Percentiles rank a stretch among this genome's conserved stretches.
Conservation (phyloP, 1,140 invertebrate genomes). For the Zaprionus africanus region DNA sequence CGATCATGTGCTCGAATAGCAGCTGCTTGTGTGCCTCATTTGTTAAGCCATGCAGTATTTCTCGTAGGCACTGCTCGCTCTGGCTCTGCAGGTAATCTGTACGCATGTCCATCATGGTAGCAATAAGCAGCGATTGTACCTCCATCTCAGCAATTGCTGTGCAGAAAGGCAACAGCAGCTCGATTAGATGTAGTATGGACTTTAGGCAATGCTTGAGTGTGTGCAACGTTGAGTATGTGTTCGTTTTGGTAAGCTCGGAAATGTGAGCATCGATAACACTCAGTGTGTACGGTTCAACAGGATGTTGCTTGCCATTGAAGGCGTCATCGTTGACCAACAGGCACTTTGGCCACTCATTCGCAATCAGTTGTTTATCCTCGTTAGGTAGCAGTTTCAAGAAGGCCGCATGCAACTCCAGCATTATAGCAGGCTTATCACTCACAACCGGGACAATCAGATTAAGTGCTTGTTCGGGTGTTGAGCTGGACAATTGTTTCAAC, state of each 20-base stretch:
- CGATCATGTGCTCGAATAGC: conserved; percentile 88
- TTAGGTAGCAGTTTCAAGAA: conserved; percentile 77
- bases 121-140: conserved; percentile 86
- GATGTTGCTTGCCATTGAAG: conserved; percentile 68
- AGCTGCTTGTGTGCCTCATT: conserved; percentile 87
- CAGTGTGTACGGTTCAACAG: conserved; percentile 78
- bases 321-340: conserved; percentile 69
- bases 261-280: conserved; percentile 80
- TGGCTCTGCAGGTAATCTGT: conserved; percentile 90
- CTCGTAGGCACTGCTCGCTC: conserved; percentile 87
- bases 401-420: conserved; percentile 70
- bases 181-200: conserved; percentile 68
- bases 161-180: conserved; percentile 75
- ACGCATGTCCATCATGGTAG: conserved; percentile 90
- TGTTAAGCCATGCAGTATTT: conserved; percentile 86
- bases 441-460: conserved; percentile 78
- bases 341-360: conserved; percentile 79
- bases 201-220: conserved; percentile 80
- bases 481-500: conserved; percentile 69
- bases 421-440: conserved; percentile 76
- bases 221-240: conserved; percentile 71
- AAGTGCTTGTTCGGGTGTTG: conserved; percentile 63
- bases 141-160: conserved; percentile 49
- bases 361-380: conserved; percentile 80
- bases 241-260: conserved; percentile 63